phyloP scores from a whole-genome alignment of 2,113 vertebrate species.

The Mastomys coucha region DNA sequence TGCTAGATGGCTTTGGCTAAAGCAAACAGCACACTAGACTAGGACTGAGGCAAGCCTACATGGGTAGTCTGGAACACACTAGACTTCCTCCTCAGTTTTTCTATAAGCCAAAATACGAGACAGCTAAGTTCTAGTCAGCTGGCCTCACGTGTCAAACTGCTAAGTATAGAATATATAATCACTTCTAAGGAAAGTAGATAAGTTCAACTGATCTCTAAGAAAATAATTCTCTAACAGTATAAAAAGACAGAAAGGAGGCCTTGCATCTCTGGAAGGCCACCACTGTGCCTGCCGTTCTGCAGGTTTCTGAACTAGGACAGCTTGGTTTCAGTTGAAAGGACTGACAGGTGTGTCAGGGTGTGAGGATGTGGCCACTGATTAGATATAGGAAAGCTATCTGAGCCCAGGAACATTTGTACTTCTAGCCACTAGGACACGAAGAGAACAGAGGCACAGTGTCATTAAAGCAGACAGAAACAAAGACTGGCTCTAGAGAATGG shows the following conservation, averaged over 20 bases:
- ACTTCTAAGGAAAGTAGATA: background rate
- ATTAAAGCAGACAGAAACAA: constrained; percentile 36
- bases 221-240: constrained; percentile 9
- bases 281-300: background rate
- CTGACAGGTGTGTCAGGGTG: background rate
- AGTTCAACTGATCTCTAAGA: constrained; percentile 8
- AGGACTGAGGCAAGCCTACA: background rate
- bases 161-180: background rate
- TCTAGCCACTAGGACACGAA: constrained; percentile 4
- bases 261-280: constrained; percentile 12
- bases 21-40: background rate
- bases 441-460: background rate
- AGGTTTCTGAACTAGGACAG: constrained; percentile 39
- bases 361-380: constrained; percentile 38
- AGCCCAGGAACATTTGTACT: background rate
- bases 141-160: background rate
- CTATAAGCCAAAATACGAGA: constrained; percentile 3
- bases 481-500: background rate
- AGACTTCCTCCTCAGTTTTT: constrained; percentile 26
- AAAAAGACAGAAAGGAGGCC: background rate
- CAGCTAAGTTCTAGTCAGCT: background rate
- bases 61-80: background rate
- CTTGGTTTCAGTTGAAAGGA: constrained; percentile 55
- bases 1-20: background rate
- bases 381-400: background rate